Evolutionary conservation across 2,888 invertebrate species (phyloP).

Genomic region (Aphodius sticticus): DNA sequence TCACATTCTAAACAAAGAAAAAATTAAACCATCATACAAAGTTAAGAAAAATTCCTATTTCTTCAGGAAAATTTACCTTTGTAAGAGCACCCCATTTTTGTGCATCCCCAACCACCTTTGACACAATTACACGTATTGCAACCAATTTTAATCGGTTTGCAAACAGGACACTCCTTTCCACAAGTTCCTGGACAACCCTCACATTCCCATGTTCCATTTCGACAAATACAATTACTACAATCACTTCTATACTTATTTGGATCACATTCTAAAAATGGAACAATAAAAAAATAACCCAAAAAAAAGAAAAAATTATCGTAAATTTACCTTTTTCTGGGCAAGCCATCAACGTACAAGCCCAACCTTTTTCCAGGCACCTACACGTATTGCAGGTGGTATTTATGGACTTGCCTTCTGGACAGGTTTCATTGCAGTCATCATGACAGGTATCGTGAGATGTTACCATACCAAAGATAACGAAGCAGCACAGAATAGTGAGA

Average conservation of each 20-base stretch:
- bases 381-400: not conserved
- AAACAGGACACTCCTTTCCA: not conserved
- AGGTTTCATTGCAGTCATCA: not conserved
- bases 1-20: not conserved
- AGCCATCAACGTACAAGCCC: not conserved
- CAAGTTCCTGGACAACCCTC: not conserved
- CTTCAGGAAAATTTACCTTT: not conserved
- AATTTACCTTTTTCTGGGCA: not conserved
- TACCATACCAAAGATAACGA: not conserved
- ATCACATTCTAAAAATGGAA: not conserved
- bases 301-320: not conserved
- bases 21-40: not conserved
- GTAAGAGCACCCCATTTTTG: not conserved
- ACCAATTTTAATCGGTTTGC: not conserved
- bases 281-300: not conserved
- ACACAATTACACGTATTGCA: not conserved
- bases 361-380: not conserved
- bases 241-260: not conserved
- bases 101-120: not conserved
- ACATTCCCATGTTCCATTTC: not conserved
- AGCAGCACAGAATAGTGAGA: not conserved
- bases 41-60: not conserved
- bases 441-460: not conserved
- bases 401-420: not conserved
- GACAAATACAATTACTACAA: not conserved